phyloP scores from a whole-genome alignment of 2,888 invertebrate genomes.

The Drosophila meridionalis region DNA sequence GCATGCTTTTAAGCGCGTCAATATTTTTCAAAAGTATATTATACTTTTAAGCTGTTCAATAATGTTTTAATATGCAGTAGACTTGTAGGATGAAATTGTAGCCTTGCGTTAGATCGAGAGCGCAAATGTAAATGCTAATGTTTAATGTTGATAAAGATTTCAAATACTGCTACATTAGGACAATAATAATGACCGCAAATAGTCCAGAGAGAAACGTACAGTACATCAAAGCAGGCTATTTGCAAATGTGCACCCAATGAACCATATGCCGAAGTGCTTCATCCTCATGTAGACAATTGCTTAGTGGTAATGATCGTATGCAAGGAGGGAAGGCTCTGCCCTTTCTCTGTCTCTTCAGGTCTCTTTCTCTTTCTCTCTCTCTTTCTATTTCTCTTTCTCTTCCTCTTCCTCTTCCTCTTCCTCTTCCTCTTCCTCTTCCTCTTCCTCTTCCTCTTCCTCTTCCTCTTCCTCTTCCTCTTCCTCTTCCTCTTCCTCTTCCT shows the following conservation, averaged over 20 bases:
- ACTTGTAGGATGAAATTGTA: neutral
- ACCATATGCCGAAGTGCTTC: slow-evolving; percentile 10
- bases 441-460: neutral
- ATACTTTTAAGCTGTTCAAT: slow-evolving; percentile 10
- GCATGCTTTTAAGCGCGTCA: neutral
- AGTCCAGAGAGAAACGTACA: neutral
- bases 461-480: no score
- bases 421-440: neutral
- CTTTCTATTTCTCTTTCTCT: no score
- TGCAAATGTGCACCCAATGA: slow-evolving; percentile 12
- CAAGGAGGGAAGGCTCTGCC: slow-evolving; percentile 4
- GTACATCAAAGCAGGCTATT: neutral
- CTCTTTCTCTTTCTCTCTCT: neutral
- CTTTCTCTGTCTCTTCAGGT: neutral
- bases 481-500: neutral
- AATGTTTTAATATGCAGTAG: neutral
- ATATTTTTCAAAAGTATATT: neutral
- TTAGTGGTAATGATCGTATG: slow-evolving; percentile 10
- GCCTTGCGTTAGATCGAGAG: no score
- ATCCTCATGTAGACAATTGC: slow-evolving; percentile 14
- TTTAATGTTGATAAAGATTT: neutral
- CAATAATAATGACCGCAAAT: neutral
- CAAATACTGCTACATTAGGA: neutral
- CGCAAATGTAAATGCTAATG: neutral
- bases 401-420: no score